Conservation (phyloP, 2,888 invertebrate species). For the Anthophora plumipes region DNA sequence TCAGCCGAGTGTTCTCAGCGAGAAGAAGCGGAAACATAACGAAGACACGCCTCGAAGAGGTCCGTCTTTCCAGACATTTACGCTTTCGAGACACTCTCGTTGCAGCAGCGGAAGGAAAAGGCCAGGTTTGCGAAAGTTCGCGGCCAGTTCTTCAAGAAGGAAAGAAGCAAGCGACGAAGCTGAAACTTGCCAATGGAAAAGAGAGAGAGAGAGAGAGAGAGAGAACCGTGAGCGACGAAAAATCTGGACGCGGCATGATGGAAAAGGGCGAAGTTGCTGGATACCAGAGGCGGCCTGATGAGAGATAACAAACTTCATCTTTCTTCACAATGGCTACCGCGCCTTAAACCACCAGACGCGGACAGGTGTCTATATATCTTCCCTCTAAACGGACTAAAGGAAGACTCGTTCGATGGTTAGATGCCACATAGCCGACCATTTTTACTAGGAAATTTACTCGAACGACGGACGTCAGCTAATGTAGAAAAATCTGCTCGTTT, state of each 20-base stretch:
- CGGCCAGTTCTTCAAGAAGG: conserved; percentile 8
- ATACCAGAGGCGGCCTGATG: conserved; percentile 66
- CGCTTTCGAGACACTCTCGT: conserved; percentile 62
- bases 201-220: conserved; percentile 67
- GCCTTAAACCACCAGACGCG: conserved; percentile 28
- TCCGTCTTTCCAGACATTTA: conserved; percentile 64
- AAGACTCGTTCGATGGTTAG: conserved; percentile 9
- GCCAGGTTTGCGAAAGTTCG: conserved; percentile 56
- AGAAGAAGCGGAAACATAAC: neutral
- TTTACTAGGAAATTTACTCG: conserved; percentile 37
- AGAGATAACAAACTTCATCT: conserved; percentile 76
- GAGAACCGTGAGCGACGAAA: conserved; percentile 63
- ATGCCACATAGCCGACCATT: conserved; percentile 21
- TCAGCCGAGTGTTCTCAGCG: neutral
- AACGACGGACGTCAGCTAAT: neutral
- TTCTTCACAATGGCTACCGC: conserved; percentile 50
- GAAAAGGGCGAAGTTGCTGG: conserved; percentile 53
- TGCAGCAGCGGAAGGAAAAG: conserved; percentile 4
- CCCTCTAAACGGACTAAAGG: neutral
- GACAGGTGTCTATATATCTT: conserved; percentile 43
- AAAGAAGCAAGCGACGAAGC: conserved; percentile 26
- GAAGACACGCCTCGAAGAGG: conserved; percentile 31
- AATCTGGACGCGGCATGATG: conserved; percentile 62
- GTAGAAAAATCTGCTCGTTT: conserved; percentile 7
- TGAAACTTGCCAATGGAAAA: conserved; percentile 72